Evolutionary conservation across 2,888 invertebrate species (phyloP), one percentile per base, ranked within the genome.

Genomic region (Amiota mariae): DNA sequence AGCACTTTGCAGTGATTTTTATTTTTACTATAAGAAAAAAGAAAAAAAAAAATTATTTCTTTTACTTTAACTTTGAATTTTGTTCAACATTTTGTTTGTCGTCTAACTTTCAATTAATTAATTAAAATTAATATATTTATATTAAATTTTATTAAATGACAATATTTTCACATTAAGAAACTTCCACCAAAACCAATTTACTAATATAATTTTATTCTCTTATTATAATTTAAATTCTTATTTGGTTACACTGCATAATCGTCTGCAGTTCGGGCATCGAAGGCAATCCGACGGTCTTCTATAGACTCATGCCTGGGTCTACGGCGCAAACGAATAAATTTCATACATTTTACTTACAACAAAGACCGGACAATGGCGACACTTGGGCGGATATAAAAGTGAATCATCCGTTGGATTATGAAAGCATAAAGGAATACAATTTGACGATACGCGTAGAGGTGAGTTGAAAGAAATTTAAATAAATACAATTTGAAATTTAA

Each of bases 381-480:
- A 97, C 97, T 81, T 97, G 97, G 97, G 97, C 97, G 9, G 97
- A 97, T 89, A 96, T 97, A 90, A 97, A 97, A 92, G 97, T 98
- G 85, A 97, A 98, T 91, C 97, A 97, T 92, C 97, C 97, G 46
- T 91, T 98, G 87, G 98, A 98, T 91, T 98, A 96, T 89, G 97
- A 98, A 90, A 96, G 95, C 85, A 97, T 97, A 90, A 96, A 96
- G 91, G 97, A 97, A 89, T 98, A 97, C 90, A 98, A 98, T 92
- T 92, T 98, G 84, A 98, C 98, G 11, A 96, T 98, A 91, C 94
- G 97, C 89, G 98, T 97, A 71, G 97, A 98, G 96, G 97, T 97
- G 90, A 92, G 93, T 88, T 24, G 24, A 12, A n/a, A n/a, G n/a
- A n/a, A n/a, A 54, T 12, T 36, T 71, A 51, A 59, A 10, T 8